Conservation (phyloP, 1,140 invertebrate genomes). For the Aricia agestis region DNA sequence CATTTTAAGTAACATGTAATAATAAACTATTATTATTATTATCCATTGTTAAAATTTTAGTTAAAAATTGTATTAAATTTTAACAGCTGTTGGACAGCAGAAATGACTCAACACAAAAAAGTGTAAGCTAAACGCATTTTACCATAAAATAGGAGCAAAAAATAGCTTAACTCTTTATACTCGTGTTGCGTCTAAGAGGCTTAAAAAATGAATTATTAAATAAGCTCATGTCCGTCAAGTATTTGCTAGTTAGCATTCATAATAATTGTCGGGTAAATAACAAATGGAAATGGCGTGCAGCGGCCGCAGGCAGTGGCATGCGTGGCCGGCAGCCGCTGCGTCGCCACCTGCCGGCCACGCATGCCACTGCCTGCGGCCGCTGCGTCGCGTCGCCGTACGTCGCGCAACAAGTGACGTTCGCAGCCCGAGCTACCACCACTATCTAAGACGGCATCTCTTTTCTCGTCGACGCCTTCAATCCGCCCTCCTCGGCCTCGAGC, state of each 20-base stretch:
- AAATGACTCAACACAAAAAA: too few species aligned
- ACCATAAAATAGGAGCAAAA: neutral
- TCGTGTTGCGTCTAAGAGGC: neutral
- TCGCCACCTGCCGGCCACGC: slow-evolving; percentile 69
- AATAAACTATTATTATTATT: too few species aligned
- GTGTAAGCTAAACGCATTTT: too few species aligned
- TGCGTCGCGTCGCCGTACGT: slow-evolving; percentile 65
- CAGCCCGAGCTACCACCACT: slow-evolving; percentile 40
- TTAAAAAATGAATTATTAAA: slow-evolving; percentile 15
- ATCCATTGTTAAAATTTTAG: too few species aligned
- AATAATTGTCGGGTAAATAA: slow-evolving; percentile 58
- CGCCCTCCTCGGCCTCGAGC: neutral
- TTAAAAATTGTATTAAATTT: too few species aligned
- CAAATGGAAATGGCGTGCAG: slow-evolving; percentile 56
- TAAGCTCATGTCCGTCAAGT: slow-evolving; percentile 10
- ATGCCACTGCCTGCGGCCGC: slow-evolving; percentile 67
- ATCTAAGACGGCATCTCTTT: slow-evolving; percentile 42
- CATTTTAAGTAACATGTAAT: too few species aligned
- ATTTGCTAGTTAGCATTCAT: slow-evolving; percentile 40
- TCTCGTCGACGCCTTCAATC: slow-evolving; percentile 24
- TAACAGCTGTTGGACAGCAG: too few species aligned
- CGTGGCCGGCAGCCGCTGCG: slow-evolving; percentile 68
- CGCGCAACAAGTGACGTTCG: slow-evolving; percentile 70
- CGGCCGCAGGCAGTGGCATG: slow-evolving; percentile 53
- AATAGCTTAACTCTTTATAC: neutral